Base-by-base conservation (phyloP, 2,797 vertebrate species). In the Spondyliosoma cantharus region DNA sequence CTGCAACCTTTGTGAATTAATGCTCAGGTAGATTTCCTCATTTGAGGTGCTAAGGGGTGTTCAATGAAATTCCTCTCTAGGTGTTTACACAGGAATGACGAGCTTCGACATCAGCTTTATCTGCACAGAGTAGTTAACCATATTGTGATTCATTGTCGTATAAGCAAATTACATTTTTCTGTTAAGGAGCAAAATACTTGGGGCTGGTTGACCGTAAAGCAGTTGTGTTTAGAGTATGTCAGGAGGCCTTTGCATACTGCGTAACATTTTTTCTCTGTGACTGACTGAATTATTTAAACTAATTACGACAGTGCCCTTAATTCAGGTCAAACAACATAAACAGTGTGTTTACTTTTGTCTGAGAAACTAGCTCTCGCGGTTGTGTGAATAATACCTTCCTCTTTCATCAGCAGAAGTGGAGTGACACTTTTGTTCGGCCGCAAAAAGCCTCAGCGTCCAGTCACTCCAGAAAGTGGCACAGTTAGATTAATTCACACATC, bases 91-190 rank as follows among this genome's bases (percentile, higher is more conserved):
- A 66, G 54, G n/a, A 73, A 83, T 78, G 67, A 84, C 79, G 72
- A 84, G 62, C 52, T 61, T 59, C 49, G 53, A 74, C 78, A 79
- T 43, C 52, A 7, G 52, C 27, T 78, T 80, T 80, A 81, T 85
- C 72, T 81, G 53, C 57, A 75, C 54, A 37, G 60, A 73, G 57
- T 57, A 71, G 68, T 74, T 82, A 82, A 57, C 58, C 54, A 57
- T 78, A 76, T 76, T 82, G 53, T 76, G 69, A 85, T 90, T 83
- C 75, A 73, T 48, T 65, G 62, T 76, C 60, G 78, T 74, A 63
- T 73, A 54, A 68, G 48, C n/a, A 25, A 69, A 62, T 76, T 64
- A 50, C 8, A 79, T 72, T 57, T n/a, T 45, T 74, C 56, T 61
- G 59, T 64, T 72, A 27, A 49, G 24, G 50, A 73, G 52, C 61